A percentile compares a stretch with the other conserved stretches of the same genome.
Conservation (phyloP, 2,888 invertebrate species). For the Hypolimnas misippus region DNA sequence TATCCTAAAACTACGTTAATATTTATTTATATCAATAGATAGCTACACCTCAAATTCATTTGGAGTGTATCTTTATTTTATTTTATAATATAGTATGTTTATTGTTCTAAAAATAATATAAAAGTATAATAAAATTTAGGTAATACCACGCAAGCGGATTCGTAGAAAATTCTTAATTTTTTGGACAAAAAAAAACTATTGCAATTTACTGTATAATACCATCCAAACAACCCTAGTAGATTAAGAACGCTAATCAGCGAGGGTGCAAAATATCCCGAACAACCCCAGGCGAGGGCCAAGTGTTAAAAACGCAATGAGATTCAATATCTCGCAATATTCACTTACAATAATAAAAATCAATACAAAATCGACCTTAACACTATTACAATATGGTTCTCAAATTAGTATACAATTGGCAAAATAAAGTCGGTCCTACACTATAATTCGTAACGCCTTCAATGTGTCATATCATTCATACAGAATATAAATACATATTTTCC, state of each 20-base stretch:
- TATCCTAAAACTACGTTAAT: no score
- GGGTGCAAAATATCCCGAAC: constrained; percentile 78
- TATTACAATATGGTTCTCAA: constrained; percentile 36
- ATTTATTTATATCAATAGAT: no score
- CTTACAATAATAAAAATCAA: constrained; percentile 28
- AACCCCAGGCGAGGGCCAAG: constrained; percentile 70
- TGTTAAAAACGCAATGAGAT: constrained; percentile 82
- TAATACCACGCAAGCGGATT: no score
- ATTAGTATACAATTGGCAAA: constrained; percentile 15
- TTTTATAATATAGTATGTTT: no score
- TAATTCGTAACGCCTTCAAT: constrained; percentile 82
- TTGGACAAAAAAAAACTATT: background rate
- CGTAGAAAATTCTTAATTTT: no score
- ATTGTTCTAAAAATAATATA: no score
- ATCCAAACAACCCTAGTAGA: constrained; percentile 72
- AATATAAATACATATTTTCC: constrained; percentile 80
- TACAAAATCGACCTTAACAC: constrained; percentile 45
- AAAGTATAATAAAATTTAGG: no score
- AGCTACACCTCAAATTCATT: no score
- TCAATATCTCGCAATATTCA: constrained; percentile 56
- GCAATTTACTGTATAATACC: constrained; percentile 48
- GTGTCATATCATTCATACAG: constrained; percentile 81
- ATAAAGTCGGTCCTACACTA: constrained; percentile 44
- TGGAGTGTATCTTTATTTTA: no score
- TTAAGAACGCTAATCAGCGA: constrained; percentile 81